These are phyloP conservation scores for Gallinago stenura DNA, from an alignment of 2,797 vertebrate genomes.

Conservation along the genomic window DNA sequence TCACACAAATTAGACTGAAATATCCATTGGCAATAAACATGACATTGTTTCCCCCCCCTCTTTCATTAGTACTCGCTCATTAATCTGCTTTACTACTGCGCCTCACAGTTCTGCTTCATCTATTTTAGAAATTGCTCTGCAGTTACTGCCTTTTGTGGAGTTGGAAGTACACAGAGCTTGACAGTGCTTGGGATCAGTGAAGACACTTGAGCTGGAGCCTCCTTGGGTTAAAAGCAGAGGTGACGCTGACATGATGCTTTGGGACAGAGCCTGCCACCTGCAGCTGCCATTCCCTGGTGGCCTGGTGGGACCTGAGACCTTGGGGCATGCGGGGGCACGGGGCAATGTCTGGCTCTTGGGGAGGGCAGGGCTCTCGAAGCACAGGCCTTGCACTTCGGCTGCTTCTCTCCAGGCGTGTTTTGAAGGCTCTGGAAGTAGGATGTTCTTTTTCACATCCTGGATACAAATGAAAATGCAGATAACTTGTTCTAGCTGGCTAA, in stretches of 20 bases:
- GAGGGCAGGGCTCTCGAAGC: not conserved
- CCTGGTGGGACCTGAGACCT: accelerated
- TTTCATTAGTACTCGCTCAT: not conserved
- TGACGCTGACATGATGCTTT: accelerated
- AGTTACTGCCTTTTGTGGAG: not conserved
- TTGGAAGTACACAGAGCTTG: not conserved
- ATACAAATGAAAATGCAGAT: not conserved
- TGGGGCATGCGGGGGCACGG: accelerated
- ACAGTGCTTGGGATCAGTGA: not conserved
- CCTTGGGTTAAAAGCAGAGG: not conserved
- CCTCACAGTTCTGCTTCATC: not conserved
- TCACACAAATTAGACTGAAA: not conserved
- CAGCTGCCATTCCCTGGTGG: accelerated
- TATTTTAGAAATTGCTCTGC: not conserved
- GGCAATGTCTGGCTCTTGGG: not conserved
- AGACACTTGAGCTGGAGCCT: not conserved
- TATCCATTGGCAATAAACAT: not conserved
- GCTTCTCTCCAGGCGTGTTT: not conserved
- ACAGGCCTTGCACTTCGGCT: accelerated
- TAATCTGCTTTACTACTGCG: not conserved
- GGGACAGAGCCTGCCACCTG: not conserved
- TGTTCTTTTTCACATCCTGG: not conserved
- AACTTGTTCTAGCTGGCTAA: not conserved
- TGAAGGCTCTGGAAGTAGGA: not conserved
- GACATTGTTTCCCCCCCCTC: no score